Percentiles rank a stretch among this genome's conserved stretches.
Conservation (phyloP, 2,888 invertebrate genomes). For the Cataglyphis altisquamis region DNA sequence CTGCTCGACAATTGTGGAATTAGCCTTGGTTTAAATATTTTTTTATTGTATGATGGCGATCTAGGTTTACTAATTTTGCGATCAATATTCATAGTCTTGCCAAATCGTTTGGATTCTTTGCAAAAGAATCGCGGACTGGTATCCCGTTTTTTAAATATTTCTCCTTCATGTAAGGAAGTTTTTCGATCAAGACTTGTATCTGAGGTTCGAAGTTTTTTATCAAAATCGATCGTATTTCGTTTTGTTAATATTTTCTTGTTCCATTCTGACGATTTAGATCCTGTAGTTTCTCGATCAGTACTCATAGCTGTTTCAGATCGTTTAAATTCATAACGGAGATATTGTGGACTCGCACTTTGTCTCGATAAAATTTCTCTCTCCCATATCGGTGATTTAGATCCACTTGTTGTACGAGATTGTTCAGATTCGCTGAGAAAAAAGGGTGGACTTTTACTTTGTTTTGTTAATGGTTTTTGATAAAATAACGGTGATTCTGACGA, state of each 20-base stretch:
- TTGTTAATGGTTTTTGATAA: constrained; percentile 8
- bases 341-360: constrained; percentile 13
- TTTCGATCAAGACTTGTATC: not conserved
- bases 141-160: not conserved
- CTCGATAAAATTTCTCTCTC: not conserved
- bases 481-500: not conserved
- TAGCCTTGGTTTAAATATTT: not conserved
- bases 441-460: not conserved
- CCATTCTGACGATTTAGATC: constrained; percentile 2
- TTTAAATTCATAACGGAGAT: not conserved
- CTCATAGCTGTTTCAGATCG: not conserved
- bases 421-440: not conserved
- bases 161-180: not conserved
- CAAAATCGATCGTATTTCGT: not conserved
- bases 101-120: constrained; percentile 11
- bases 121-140: constrained; percentile 11
- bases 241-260: not conserved
- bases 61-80: not conserved
- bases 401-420: constrained; percentile 10
- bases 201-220: not conserved
- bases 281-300: not conserved
- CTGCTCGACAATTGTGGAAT: not conserved
- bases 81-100: constrained; percentile 3
- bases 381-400: constrained; percentile 9
- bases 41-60: not conserved